Conservation (phyloP, 1,140 invertebrate genomes). For the Lasaia peninsularis region DNA sequence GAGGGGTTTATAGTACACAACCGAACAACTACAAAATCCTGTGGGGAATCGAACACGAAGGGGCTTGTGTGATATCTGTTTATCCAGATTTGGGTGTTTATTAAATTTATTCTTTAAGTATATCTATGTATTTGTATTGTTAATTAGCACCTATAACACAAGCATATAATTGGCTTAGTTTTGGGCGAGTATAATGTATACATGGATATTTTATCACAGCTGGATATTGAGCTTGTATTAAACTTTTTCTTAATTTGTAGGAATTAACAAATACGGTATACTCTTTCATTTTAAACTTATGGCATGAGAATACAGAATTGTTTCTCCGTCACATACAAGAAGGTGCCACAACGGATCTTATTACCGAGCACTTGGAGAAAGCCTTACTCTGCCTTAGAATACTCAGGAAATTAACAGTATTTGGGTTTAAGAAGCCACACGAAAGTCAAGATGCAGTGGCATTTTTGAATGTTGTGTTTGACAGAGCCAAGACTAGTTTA, state of each 20-base stretch:
- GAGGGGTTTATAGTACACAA: no score
- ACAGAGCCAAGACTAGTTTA: conserved; percentile 85
- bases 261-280: conserved; percentile 87
- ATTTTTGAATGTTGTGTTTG: conserved; percentile 89
- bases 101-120: no score
- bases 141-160: no score
- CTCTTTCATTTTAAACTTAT: conserved; percentile 84
- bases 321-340: conserved; percentile 82
- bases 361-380: conserved; percentile 84
- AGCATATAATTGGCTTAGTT: no score
- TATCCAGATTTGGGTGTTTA: no score
- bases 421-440: conserved; percentile 88
- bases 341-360: conserved; percentile 74
- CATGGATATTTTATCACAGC: no score
- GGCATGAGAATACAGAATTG: conserved; percentile 83
- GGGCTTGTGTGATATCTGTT: no score
- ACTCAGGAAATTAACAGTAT: conserved; percentile 88
- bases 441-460: conserved; percentile 84
- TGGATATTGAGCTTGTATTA: no score
- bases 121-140: no score
- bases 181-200: no score
- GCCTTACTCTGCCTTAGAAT: conserved; percentile 88
- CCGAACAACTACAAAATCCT: no score
- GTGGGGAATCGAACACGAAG: no score
- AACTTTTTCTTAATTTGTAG: conserved; percentile 61